Evolutionary conservation across 2,113 vertebrate species (phyloP).

Genomic region (Porphyrio hochstetteri): DNA sequence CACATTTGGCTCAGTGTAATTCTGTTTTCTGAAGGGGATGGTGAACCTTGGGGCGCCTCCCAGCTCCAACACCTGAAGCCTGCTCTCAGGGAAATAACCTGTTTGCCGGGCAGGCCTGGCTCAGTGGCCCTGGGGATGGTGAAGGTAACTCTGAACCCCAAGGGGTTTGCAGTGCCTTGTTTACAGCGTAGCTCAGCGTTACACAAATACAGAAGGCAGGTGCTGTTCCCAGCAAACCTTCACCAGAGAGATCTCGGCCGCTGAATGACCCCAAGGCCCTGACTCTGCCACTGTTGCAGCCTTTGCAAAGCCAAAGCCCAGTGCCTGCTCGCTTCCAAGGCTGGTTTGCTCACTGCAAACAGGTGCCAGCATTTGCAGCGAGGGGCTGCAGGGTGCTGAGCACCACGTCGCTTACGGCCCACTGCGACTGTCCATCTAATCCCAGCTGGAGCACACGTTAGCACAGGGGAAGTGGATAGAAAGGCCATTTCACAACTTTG

Average conservation of each 20-base stretch:
- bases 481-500: neutral
- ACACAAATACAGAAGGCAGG: neutral
- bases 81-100: slow-evolving; percentile 12
- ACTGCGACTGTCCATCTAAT: neutral
- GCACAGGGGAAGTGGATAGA: neutral
- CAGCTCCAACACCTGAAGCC: neutral
- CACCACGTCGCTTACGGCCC: neutral
- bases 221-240: neutral
- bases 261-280: neutral
- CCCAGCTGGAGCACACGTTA: neutral
- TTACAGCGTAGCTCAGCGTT: neutral
- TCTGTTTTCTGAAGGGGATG: neutral
- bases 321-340: neutral
- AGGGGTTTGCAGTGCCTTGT: slow-evolving; percentile 3
- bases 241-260: neutral
- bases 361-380: neutral
- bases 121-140: neutral
- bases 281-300: neutral
- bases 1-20: neutral
- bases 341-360: neutral
- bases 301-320: neutral
- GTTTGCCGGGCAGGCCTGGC: neutral
- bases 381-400: neutral
- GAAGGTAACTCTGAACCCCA: neutral
- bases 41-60: neutral